These are phyloP conservation scores for Prosopocoilus inquinatus DNA, from an alignment of 2,888 invertebrate species.

Conservation along the genomic window DNA sequence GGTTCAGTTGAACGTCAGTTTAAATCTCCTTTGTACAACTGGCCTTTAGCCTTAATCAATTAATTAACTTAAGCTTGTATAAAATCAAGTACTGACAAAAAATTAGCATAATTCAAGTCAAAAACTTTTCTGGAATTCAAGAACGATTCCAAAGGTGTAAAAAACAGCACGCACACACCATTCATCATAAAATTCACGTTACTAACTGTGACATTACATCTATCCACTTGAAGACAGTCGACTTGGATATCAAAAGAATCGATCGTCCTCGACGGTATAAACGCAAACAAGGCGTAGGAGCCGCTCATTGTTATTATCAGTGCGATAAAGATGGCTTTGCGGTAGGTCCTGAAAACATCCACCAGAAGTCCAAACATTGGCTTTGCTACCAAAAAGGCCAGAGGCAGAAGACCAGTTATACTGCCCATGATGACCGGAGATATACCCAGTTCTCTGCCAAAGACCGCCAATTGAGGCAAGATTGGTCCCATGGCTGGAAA, in stretches of 20 bases:
- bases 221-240: constrained; percentile 35
- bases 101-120: no score
- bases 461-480: constrained; percentile 74
- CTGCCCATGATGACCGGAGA: constrained; percentile 74
- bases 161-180: background rate
- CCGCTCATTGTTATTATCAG: constrained; percentile 65
- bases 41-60: no score
- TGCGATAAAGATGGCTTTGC: constrained; percentile 70
- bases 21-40: no score
- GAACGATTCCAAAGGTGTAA: background rate
- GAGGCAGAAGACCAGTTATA: constrained; percentile 70
- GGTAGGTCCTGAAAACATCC: constrained; percentile 66
- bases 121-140: no score
- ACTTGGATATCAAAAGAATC: constrained; percentile 29
- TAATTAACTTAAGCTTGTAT: no score
- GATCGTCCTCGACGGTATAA: constrained; percentile 54
- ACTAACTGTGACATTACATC: constrained; percentile 48
- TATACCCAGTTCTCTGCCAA: constrained; percentile 75
- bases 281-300: constrained; percentile 68
- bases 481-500: constrained; percentile 76
- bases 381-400: constrained; percentile 75
- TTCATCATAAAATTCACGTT: constrained; percentile 9
- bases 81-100: no score
- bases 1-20: no score
- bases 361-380: constrained; percentile 73